phyloP scores from a whole-genome alignment of 2,113 vertebrate genomes.

The Noctilio leporinus region DNA sequence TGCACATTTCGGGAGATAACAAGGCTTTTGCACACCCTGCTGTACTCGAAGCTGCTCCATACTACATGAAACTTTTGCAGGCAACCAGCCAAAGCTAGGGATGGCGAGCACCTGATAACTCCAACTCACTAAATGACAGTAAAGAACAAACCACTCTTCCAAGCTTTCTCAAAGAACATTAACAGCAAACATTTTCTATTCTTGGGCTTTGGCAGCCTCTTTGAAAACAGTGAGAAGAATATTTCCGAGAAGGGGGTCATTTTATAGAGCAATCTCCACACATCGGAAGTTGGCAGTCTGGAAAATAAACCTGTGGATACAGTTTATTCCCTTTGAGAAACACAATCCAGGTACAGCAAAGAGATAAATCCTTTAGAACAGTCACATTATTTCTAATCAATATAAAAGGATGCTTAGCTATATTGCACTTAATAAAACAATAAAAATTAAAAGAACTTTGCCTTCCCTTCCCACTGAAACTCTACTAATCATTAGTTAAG shows the following conservation, averaged over 20 bases:
- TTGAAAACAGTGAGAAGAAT: constrained; percentile 23
- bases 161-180: neutral
- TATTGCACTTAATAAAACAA: constrained; percentile 67
- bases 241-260: constrained; percentile 39
- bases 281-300: constrained; percentile 50
- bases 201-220: neutral
- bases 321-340: constrained; percentile 69
- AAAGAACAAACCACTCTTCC: constrained; percentile 14
- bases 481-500: constrained; percentile 47
- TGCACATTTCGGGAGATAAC: constrained; percentile 51
- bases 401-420: constrained; percentile 64
- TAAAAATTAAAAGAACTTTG: constrained; percentile 40
- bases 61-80: neutral
- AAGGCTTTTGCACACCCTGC: constrained; percentile 20
- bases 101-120: constrained; percentile 5
- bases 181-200: neutral
- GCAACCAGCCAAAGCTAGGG: neutral
- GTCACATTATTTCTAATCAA: constrained; percentile 73
- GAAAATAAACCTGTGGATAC: constrained; percentile 55
- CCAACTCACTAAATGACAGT: neutral
- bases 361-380: constrained; percentile 61
- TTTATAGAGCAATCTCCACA: constrained; percentile 35
- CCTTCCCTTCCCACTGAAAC: constrained; percentile 47
- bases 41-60: neutral
- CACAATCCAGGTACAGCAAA: constrained; percentile 69